phyloP scores from a whole-genome alignment of 2,888 invertebrate species.

The Athalia circularis region DNA sequence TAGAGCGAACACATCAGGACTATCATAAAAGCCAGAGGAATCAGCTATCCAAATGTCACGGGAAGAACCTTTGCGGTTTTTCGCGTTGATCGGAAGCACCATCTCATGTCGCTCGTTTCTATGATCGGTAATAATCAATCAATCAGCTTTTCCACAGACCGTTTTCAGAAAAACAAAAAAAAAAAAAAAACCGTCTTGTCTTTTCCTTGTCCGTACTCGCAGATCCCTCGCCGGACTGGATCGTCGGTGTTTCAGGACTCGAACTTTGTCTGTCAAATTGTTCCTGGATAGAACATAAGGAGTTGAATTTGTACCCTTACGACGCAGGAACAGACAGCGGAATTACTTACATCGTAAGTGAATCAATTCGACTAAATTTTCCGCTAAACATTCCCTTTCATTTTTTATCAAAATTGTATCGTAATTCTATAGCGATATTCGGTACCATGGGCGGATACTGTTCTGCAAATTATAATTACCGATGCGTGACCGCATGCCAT shows the following conservation, averaged over 20 bases:
- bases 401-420: no score
- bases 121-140: constrained; percentile 82
- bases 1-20: constrained; percentile 83
- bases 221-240: constrained; percentile 99
- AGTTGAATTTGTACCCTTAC: constrained; percentile 92
- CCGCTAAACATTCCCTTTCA: no score
- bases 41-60: constrained; percentile 93
- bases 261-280: constrained; percentile 93
- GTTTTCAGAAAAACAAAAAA: not conserved
- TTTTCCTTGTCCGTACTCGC: constrained; percentile 37
- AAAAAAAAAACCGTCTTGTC: not conserved
- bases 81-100: constrained; percentile 89
- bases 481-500: no score
- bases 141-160: not conserved
- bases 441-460: no score
- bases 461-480: no score
- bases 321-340: constrained; percentile 98
- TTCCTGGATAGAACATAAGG: constrained; percentile 90
- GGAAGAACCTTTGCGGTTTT: constrained; percentile 88
- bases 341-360: constrained; percentile 88
- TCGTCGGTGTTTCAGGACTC: constrained; percentile 92
- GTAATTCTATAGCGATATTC: no score
- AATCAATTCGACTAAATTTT: no score
- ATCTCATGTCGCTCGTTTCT: constrained; percentile 90
- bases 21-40: constrained; percentile 91